These are phyloP conservation scores for Scaptomyza polygonia DNA, from an alignment of 2,888 invertebrate species.

Conservation along the genomic window DNA sequence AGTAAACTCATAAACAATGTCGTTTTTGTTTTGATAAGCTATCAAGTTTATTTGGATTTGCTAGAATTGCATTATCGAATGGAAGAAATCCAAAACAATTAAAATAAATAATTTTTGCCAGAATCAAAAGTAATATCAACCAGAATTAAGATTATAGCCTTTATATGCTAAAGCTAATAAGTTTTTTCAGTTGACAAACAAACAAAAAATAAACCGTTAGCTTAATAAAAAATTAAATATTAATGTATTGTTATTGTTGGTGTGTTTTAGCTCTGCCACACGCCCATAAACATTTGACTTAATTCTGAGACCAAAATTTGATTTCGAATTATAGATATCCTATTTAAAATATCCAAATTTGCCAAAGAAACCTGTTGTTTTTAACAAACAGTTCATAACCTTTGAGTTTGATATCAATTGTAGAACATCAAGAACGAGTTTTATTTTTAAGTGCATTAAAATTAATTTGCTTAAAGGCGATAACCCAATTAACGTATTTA, in stretches of 20 bases:
- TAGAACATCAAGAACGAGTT: slow-evolving; percentile 11
- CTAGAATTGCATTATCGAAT: slow-evolving; percentile 41
- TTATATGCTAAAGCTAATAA: slow-evolving; percentile 18
- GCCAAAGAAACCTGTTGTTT: slow-evolving; percentile 17
- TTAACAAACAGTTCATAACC: no score
- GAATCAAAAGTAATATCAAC: slow-evolving; percentile 31
- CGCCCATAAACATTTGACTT: slow-evolving; percentile 15
- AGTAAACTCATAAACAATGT: slow-evolving; percentile 33
- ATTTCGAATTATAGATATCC: slow-evolving; percentile 33
- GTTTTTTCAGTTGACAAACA: slow-evolving; percentile 20
- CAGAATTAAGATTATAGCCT: slow-evolving; percentile 29
- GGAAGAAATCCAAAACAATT: slow-evolving; percentile 34
- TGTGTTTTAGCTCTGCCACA: slow-evolving; percentile 9
- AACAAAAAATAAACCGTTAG: slow-evolving; percentile 5
- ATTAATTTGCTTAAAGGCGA: slow-evolving; percentile 12
- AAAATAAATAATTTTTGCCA: slow-evolving; percentile 16
- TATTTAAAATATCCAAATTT: slow-evolving; percentile 26
- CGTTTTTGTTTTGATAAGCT: slow-evolving; percentile 42
- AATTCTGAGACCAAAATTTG: slow-evolving; percentile 29
- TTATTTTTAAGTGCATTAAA: background rate
- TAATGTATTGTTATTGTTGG: no score
- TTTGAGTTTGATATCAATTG: slow-evolving; percentile 17
- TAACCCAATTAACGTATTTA: slow-evolving; percentile 15
- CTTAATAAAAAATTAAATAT: slow-evolving; percentile 37
- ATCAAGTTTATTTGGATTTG: slow-evolving; percentile 23